phyloP scores from a whole-genome alignment of 2,797 vertebrate genomes.

The Arctocebus calabarensis region DNA sequence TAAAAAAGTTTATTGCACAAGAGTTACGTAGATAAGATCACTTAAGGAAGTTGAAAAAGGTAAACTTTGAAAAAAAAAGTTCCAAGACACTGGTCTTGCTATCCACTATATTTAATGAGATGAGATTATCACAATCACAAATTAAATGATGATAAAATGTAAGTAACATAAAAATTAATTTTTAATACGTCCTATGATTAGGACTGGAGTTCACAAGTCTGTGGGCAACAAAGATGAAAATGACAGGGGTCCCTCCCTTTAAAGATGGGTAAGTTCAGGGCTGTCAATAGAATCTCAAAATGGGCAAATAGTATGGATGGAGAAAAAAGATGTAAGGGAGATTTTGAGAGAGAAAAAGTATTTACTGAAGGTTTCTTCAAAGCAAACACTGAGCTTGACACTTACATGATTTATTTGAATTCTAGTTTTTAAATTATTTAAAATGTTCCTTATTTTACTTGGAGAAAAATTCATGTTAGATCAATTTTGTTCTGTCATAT shows the following conservation, averaged over 20 bases:
- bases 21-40: not conserved
- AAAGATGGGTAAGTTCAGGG: not conserved
- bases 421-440: constrained; percentile 6
- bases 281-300: not conserved
- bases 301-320: not conserved
- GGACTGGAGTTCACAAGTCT: not conserved
- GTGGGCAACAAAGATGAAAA: not conserved
- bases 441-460: not conserved
- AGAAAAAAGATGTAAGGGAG: not conserved
- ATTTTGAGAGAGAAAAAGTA: not conserved
- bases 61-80: not conserved
- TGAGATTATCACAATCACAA: not conserved
- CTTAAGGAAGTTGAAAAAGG: not conserved
- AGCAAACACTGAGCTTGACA: not conserved
- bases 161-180: not conserved
- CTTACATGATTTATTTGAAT: not conserved
- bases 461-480: not conserved
- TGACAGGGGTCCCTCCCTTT: not conserved
- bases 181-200: not conserved
- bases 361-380: not conserved
- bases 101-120: not conserved
- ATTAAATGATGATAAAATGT: not conserved
- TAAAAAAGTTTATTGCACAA: not conserved
- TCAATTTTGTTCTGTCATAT: not conserved
- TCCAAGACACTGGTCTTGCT: not conserved